These are phyloP conservation scores for Tetramorium alpestre DNA, from an alignment of 1,140 invertebrate species.

Conservation along the genomic window DNA sequence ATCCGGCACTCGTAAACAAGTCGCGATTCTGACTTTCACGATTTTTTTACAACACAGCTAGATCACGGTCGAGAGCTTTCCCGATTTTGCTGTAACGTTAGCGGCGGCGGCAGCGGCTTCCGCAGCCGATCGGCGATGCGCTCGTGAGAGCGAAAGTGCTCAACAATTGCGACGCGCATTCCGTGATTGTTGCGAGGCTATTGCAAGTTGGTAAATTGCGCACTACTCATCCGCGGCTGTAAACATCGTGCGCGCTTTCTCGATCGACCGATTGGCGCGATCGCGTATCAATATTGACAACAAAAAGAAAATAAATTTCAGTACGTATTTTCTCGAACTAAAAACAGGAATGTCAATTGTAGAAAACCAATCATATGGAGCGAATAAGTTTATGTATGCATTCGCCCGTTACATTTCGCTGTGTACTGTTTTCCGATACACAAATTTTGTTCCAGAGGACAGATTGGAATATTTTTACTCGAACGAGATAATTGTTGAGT, in stretches of 20 bases:
- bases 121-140: background rate
- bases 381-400: background rate
- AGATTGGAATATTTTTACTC: background rate
- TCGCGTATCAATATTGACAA: slow-evolving; percentile 4
- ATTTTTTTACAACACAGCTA: slow-evolving; percentile 32
- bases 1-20: background rate
- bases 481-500: background rate
- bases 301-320: slow-evolving; percentile 28
- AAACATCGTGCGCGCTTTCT: slow-evolving; percentile 22
- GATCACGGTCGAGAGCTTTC: slow-evolving; percentile 28
- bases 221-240: slow-evolving; percentile 29
- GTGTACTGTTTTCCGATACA: background rate
- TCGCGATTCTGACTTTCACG: slow-evolving; percentile 22
- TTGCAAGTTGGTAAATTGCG: slow-evolving; percentile 37
- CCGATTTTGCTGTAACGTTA: slow-evolving; percentile 17
- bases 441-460: background rate
- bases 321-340: background rate
- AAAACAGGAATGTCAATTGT: background rate
- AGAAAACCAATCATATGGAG: background rate
- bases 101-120: background rate
- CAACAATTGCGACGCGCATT: slow-evolving; percentile 51
- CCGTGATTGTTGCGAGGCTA: slow-evolving; percentile 43
- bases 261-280: slow-evolving; percentile 8
- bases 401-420: background rate
- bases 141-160: slow-evolving; percentile 52